phyloP scores from a whole-genome alignment of 2,888 invertebrate genomes.

The Trachelus troglodyta region DNA sequence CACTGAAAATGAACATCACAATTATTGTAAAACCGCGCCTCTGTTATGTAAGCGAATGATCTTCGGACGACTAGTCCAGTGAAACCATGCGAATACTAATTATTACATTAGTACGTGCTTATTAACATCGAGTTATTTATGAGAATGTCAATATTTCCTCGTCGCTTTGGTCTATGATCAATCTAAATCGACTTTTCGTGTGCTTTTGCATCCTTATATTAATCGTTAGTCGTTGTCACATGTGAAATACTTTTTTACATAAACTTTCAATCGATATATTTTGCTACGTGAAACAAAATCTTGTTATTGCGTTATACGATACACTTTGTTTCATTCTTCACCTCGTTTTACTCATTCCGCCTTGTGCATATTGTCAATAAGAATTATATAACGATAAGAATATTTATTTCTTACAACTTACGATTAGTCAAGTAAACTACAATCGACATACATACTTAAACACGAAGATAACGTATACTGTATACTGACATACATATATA shows the following conservation, averaged over 20 bases:
- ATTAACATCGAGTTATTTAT: not conserved
- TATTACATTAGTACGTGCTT: not conserved
- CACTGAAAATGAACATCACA: not conserved
- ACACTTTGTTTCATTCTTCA: not conserved
- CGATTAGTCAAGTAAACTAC: not conserved
- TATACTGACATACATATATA: not conserved
- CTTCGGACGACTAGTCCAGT: not conserved
- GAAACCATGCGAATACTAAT: not conserved
- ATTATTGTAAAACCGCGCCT: not conserved
- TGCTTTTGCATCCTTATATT: not conserved
- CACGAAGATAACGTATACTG: not conserved
- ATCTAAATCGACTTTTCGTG: not conserved
- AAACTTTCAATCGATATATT: not conserved
- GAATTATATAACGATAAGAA: not conserved
- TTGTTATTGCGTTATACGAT: not conserved
- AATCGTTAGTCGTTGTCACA: not conserved
- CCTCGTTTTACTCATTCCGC: not conserved
- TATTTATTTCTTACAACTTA: not conserved
- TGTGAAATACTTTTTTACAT: not conserved
- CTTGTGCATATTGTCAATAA: not conserved
- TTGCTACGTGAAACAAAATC: not conserved
- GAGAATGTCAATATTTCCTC: not conserved
- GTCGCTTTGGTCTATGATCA: not conserved
- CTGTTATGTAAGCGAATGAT: not conserved
- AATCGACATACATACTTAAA: not conserved